Conservation (phyloP, 2,888 invertebrate genomes). For the Platycheirus albimanus region DNA sequence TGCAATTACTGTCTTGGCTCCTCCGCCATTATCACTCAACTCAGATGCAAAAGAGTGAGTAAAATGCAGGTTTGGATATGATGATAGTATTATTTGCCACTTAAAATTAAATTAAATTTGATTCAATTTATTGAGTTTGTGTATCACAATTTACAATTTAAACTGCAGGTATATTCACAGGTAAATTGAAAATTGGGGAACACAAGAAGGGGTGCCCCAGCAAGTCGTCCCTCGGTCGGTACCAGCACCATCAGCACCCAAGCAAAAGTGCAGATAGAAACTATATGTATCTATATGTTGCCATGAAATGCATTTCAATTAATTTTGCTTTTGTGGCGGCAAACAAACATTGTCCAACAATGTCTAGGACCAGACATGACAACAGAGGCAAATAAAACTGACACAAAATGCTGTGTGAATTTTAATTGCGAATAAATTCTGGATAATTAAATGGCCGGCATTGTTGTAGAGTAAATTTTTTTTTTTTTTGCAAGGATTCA, state of each 20-base stretch:
- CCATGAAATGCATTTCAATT: conserved; percentile 65
- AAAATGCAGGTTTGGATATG: conserved; percentile 24
- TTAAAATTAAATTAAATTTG: conserved; percentile 69
- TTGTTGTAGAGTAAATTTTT: conserved; percentile 37
- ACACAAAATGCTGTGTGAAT: conserved; percentile 51
- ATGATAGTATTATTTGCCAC: conserved; percentile 59
- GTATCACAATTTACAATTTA: conserved; percentile 35
- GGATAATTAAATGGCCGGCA: conserved; percentile 57
- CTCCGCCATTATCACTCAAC: conserved; percentile 43
- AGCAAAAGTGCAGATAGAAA: conserved; percentile 18
- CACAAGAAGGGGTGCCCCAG: neutral
- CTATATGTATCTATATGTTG: too few relatives aligned
- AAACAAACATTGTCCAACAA: conserved; percentile 47
- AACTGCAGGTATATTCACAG: conserved; percentile 12
- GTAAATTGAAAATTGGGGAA: conserved; percentile 19
- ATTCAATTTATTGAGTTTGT: conserved; percentile 62
- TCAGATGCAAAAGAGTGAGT: conserved; percentile 24
- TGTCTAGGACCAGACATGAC: conserved; percentile 47
- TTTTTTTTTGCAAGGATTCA: too few relatives aligned
- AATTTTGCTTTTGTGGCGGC: conserved; percentile 65
- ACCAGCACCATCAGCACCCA: neutral
- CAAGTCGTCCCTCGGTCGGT: neutral
- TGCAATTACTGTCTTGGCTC: conserved; percentile 55
- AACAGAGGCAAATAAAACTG: conserved; percentile 25
- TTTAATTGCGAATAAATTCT: conserved; percentile 70